These are phyloP conservation scores for zebrafish (Danio rerio) DNA, from an alignment of 2,113 vertebrate species.

Conservation along the genomic window DNA sequence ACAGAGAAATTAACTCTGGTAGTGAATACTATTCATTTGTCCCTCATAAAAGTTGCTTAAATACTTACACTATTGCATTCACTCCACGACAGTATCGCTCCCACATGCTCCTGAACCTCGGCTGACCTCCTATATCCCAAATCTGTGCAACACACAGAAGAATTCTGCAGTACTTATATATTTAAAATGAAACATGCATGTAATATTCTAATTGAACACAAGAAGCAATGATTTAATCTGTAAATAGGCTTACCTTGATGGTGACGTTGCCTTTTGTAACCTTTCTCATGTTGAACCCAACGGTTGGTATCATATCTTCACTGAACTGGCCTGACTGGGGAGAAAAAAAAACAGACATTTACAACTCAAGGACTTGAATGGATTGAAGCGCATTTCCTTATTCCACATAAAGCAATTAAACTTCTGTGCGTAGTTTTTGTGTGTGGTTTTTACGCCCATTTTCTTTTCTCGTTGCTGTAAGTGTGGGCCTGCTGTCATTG, in stretches of 20 bases:
- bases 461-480: not conserved
- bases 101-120: slow-evolving; percentile 99
- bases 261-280: slow-evolving; percentile 84
- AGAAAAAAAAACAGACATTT: not conserved
- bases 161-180: not conserved
- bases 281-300: slow-evolving; percentile 90
- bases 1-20: not conserved
- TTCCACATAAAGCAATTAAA: not conserved
- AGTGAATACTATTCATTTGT: not conserved
- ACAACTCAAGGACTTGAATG: not conserved
- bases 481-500: not conserved
- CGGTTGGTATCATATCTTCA: slow-evolving; percentile 91
- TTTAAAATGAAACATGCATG: not conserved
- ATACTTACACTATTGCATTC: slow-evolving; percentile 97
- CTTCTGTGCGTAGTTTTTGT: not conserved
- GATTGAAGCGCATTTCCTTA: not conserved
- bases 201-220: not conserved
- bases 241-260: slow-evolving; percentile 73
- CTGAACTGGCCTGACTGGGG: slow-evolving; percentile 84
- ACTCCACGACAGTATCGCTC: slow-evolving; percentile 97
- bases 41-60: not conserved
- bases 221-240: not conserved
- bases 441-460: not conserved
- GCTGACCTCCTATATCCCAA: slow-evolving; percentile 99
- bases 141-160: slow-evolving; percentile 76